Evolutionary conservation across 2,888 invertebrate species (phyloP).

Genomic region (Sinopyrophorus schimmeli): DNA sequence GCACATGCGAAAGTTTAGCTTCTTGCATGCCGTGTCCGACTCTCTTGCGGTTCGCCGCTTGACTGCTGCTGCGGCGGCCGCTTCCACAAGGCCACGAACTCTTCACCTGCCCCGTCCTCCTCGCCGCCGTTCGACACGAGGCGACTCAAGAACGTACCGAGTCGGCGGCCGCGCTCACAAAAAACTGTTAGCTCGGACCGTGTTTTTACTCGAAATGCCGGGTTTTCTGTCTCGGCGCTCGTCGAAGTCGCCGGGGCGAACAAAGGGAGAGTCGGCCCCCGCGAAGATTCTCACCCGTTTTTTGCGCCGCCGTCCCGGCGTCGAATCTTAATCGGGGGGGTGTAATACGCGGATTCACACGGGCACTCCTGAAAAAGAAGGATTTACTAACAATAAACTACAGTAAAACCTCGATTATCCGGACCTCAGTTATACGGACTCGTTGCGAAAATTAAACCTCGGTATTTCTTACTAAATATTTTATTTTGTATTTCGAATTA

Average conservation of each 20-base stretch:
- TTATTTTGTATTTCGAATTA: no score
- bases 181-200: constrained; percentile 50
- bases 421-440: no score
- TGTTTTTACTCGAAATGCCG: constrained; percentile 48
- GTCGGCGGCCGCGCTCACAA: constrained; percentile 56
- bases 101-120: constrained; percentile 48
- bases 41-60: constrained; percentile 64
- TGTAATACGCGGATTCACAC: no score
- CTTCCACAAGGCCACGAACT: constrained; percentile 56
- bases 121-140: constrained; percentile 42
- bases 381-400: constrained; percentile 34
- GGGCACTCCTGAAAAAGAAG: no score
- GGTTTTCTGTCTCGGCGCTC: constrained; percentile 51
- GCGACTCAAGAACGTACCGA: constrained; percentile 49
- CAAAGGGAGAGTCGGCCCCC: no score
- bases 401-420: no score
- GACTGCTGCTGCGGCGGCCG: constrained; percentile 58
- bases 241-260: constrained; percentile 49
- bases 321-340: no score
- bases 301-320: no score
- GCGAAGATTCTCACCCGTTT: no score
- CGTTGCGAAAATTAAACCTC: no score
- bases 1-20: constrained; percentile 41
- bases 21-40: constrained; percentile 56
- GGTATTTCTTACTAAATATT: no score